phyloP scores from a whole-genome alignment of 2,113 vertebrate species.

The Okapia johnstoni region DNA sequence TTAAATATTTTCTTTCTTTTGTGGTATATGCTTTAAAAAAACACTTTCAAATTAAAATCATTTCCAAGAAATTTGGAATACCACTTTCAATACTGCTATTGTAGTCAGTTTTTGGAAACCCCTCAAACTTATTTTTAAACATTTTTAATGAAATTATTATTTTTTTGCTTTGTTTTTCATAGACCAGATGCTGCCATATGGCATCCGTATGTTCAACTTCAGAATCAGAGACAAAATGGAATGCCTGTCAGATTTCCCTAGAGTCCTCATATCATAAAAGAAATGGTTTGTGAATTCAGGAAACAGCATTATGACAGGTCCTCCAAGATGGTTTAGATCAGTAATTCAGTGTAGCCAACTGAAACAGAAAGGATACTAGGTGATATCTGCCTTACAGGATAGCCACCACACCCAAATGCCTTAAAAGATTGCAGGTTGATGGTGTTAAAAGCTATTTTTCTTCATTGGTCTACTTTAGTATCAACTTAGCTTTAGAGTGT shows the following conservation, averaged over 20 bases:
- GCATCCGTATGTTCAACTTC: not conserved
- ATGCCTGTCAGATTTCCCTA: not conserved
- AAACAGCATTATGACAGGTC: not conserved
- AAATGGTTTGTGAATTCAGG: conserved; percentile 24
- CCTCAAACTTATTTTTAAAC: not conserved
- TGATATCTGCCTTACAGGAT: not conserved
- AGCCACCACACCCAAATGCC: not conserved
- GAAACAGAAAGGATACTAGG: not conserved
- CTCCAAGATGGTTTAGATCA: not conserved
- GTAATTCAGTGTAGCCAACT: not conserved
- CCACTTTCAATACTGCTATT: not conserved
- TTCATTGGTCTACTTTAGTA: not conserved
- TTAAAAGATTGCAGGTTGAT: not conserved
- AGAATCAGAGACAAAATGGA: conserved; percentile 20
- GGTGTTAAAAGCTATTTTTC: not conserved
- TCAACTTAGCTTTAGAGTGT: not conserved
- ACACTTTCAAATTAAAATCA: not conserved
- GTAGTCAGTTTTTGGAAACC: not conserved
- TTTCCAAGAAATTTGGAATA: not conserved
- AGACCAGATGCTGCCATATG: conserved; percentile 23
- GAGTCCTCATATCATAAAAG: not conserved
- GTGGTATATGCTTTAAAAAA: not conserved
- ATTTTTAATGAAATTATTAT: not conserved
- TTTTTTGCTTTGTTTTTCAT: conserved; percentile 12
- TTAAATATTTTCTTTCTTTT: not conserved